Evolutionary conservation across 1,140 invertebrate genomes (phyloP).

Genomic region (Pseudomyrmex cubaensis): DNA sequence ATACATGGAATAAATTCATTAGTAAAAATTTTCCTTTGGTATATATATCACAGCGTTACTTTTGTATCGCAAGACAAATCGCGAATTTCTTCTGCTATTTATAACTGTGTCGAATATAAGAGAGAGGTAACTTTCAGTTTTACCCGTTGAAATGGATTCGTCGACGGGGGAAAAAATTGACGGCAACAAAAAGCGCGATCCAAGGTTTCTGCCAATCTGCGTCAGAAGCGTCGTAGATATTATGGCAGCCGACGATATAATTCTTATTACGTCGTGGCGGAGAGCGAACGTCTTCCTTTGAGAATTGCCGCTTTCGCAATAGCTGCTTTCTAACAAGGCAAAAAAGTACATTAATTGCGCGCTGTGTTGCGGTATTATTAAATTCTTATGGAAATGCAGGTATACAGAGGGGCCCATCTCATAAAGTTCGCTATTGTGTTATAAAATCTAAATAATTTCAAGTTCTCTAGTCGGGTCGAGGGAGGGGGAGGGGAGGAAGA

Average conservation of each 20-base stretch:
- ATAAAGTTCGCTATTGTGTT: conserved; percentile 84
- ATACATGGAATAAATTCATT: too few species aligned
- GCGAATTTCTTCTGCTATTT: conserved; percentile 8
- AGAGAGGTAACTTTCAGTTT: background rate
- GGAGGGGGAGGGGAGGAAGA: background rate
- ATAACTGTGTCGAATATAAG: background rate
- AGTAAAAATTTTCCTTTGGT: background rate
- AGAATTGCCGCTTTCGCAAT: conserved; percentile 64
- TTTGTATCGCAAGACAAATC: background rate
- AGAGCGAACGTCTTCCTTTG: conserved; percentile 66
- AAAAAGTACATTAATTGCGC: conserved; percentile 85
- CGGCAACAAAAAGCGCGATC: conserved; percentile 34
- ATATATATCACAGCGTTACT: background rate
- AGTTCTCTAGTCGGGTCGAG: conserved; percentile 70
- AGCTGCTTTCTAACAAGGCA: conserved; percentile 76
- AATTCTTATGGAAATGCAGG: conserved; percentile 85
- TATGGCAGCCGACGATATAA: conserved; percentile 67
- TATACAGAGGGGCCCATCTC: conserved; percentile 70
- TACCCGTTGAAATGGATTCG: conserved; percentile 18
- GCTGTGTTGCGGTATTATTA: conserved; percentile 84
- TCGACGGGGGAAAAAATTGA: background rate
- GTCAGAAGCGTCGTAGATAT: conserved; percentile 61
- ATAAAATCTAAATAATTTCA: conserved; percentile 85
- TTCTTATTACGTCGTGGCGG: conserved; percentile 70
- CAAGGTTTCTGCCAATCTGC: conserved; percentile 63